Evolutionary conservation across 2,113 vertebrate genomes (phyloP).

Genomic region (Centrocercus urophasianus): DNA sequence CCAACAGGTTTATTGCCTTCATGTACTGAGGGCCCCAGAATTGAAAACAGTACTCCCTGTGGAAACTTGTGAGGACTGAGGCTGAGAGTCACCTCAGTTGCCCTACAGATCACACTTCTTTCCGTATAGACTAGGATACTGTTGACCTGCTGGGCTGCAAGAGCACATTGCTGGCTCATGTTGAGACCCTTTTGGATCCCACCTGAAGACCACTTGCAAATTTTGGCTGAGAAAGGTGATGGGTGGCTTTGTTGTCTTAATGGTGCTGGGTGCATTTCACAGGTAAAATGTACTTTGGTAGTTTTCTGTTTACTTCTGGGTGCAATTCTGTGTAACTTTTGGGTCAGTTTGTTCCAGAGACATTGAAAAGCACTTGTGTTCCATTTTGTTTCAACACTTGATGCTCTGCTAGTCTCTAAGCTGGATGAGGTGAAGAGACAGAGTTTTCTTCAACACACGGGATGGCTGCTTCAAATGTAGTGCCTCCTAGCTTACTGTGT

Average conservation of each 20-base stretch:
- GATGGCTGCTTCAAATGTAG: no score
- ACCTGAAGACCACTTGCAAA: background rate
- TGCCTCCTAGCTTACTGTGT: no score
- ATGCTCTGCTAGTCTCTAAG: background rate
- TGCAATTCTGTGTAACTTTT: background rate
- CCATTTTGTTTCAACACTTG: background rate
- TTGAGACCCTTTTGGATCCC: background rate
- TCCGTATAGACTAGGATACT: background rate
- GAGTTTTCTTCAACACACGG: background rate
- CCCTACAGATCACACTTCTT: background rate
- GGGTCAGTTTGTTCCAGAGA: rapidly evolving
- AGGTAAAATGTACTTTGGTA: background rate
- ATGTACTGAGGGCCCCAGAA: background rate
- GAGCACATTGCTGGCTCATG: background rate
- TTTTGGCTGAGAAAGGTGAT: background rate
- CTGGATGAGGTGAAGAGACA: background rate
- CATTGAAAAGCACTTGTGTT: background rate
- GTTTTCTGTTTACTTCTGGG: background rate
- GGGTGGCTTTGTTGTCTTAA: background rate
- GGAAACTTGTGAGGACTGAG: background rate
- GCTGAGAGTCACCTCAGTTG: background rate
- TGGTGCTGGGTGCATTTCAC: background rate
- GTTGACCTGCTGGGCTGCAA: background rate
- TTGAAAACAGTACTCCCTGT: background rate
- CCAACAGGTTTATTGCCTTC: background rate